A percentile compares a stretch with the other conserved stretches of the same genome.
Evolutionary conservation across 2,113 vertebrate genomes (phyloP).

Genomic region (Hyperoodon ampullatus): DNA sequence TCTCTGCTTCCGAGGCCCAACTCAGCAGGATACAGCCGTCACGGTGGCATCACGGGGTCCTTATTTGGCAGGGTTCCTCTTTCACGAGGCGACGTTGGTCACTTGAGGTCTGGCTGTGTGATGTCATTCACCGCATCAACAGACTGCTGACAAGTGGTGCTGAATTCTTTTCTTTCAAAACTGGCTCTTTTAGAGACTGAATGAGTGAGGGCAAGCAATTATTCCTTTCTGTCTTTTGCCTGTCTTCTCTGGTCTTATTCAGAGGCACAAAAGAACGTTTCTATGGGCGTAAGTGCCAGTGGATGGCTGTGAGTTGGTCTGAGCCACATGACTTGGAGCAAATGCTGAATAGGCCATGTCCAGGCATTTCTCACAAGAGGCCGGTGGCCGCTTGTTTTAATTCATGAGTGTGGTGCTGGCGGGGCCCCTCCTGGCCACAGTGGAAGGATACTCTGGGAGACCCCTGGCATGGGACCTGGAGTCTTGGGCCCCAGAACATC

Average conservation of each 20-base stretch:
- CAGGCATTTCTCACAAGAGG: not conserved
- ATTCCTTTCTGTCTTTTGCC: not conserved
- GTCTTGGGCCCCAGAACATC: not conserved
- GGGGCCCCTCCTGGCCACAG: not conserved
- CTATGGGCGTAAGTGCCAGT: not conserved
- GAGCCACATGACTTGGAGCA: fast-evolving
- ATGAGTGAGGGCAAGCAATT: constrained; percentile 54
- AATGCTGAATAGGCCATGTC: not conserved
- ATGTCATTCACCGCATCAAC: not conserved
- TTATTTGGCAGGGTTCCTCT: not conserved
- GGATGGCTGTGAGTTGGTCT: not conserved
- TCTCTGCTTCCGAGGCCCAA: fast-evolving
- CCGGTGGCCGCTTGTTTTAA: fast-evolving
- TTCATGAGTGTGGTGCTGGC: not conserved
- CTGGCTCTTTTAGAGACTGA: constrained; percentile 18
- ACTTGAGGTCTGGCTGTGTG: not conserved
- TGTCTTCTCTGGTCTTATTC: constrained; percentile 23
- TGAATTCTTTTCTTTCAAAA: constrained; percentile 52
- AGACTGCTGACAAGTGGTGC: not conserved
- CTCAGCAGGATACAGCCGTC: not conserved
- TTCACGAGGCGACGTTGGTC: fast-evolving
- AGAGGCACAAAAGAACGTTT: constrained; percentile 49
- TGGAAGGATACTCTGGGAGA: not conserved
- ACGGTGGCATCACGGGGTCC: fast-evolving
- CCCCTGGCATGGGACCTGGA: not conserved